Percentiles rank a stretch among this genome's conserved stretches.
phyloP scores from a whole-genome alignment of 1,140 invertebrate species.

The Drosophila azteca region DNA sequence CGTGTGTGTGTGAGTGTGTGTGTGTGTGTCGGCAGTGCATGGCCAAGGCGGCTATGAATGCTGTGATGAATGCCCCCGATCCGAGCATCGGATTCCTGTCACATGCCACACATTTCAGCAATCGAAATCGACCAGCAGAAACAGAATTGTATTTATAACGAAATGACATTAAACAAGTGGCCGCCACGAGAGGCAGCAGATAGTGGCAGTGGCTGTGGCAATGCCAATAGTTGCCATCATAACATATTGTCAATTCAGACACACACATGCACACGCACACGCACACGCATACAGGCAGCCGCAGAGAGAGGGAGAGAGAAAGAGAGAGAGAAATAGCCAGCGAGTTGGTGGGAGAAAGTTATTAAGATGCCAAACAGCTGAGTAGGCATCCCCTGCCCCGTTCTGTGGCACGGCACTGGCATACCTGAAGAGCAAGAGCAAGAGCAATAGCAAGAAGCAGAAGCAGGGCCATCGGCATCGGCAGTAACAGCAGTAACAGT shows the following conservation, averaged over 20 bases:
- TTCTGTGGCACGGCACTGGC: neutral
- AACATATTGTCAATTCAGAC: conserved; percentile 58
- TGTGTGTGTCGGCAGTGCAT: conserved; percentile 10
- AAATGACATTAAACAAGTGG: too few relatives aligned
- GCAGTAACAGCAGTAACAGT: conserved; percentile 27
- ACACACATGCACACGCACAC: conserved; percentile 23
- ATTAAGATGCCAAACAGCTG: conserved; percentile 30
- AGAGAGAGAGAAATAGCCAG: neutral
- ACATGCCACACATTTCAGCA: conserved; percentile 30
- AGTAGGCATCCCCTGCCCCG: conserved; percentile 1
- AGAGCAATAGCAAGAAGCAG: conserved; percentile 9
- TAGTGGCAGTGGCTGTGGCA: conserved; percentile 9
- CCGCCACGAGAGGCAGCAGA: conserved; percentile 2
- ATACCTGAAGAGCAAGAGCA: conserved; percentile 43
- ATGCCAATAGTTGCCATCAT: conserved; percentile 2
- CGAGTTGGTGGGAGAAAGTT: conserved; percentile 5
- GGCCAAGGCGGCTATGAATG: neutral
- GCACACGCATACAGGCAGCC: conserved; percentile 11
- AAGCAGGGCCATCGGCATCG: conserved; percentile 2
- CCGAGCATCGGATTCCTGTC: conserved; percentile 21
- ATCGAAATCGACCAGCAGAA: conserved; percentile 20
- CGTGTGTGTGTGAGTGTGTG: too few relatives aligned
- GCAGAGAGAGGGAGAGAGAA: neutral
- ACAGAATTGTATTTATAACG: neutral
- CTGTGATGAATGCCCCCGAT: conserved; percentile 1